These are phyloP conservation scores for Patagioenas fasciata DNA, from an alignment of 2,113 vertebrate species.

Conservation along the genomic window DNA sequence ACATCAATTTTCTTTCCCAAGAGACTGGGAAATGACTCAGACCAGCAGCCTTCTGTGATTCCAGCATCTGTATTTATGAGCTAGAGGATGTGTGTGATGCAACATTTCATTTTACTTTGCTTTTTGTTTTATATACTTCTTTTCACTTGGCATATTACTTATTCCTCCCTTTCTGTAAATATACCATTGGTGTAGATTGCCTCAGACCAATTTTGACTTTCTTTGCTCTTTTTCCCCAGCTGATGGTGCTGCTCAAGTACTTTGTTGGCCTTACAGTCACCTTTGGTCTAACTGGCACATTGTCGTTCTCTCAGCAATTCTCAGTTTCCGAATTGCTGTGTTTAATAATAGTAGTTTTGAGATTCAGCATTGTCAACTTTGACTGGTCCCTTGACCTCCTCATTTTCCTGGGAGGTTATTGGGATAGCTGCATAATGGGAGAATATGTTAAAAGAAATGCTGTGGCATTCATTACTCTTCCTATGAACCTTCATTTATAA, in stretches of 20 bases:
- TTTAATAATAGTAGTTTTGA: conserved; percentile 28
- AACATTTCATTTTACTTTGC: conserved; percentile 56
- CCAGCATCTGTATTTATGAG: conserved; percentile 63
- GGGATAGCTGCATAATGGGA: background rate
- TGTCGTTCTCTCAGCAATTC: background rate
- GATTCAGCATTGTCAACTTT: conserved; percentile 19
- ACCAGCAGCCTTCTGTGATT: conserved; percentile 63
- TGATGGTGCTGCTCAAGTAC: conserved; percentile 51
- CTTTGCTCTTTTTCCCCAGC: conserved; percentile 20
- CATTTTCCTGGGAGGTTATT: conserved; percentile 6
- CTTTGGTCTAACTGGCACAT: background rate
- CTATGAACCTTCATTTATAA: conserved; percentile 31
- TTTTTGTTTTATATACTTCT: conserved; percentile 54
- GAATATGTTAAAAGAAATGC: background rate
- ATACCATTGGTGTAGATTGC: background rate
- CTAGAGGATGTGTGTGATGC: conserved; percentile 22
- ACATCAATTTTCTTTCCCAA: conserved; percentile 34
- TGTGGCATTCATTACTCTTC: conserved; percentile 11
- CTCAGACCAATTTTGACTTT: conserved; percentile 25
- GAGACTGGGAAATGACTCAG: conserved; percentile 55
- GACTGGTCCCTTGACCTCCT: conserved; percentile 40
- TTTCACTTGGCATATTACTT: conserved; percentile 41
- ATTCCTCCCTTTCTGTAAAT: conserved; percentile 1
- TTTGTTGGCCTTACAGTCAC: conserved; percentile 16
- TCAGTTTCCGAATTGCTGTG: background rate